Conservation (phyloP, 2,113 vertebrate genomes). For the Phycodurus eques region DNA sequence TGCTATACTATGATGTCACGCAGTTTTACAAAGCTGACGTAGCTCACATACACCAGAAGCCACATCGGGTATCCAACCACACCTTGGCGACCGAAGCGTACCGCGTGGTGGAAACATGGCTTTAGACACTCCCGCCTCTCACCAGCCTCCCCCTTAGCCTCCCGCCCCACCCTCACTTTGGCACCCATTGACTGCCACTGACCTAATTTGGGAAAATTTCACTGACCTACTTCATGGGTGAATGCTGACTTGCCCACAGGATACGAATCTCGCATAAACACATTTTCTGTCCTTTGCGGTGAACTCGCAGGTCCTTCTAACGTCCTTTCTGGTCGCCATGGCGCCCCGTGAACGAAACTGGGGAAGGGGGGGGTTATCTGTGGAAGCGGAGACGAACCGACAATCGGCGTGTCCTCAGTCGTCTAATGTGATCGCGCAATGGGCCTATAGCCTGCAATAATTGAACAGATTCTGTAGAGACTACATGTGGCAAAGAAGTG, state of each 20-base stretch:
- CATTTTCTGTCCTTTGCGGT: slow-evolving; percentile 22
- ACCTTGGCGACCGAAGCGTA: slow-evolving; percentile 21
- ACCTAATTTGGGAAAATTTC: slow-evolving; percentile 77
- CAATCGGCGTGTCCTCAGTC: slow-evolving; percentile 35
- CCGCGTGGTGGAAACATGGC: not conserved
- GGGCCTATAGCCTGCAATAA: slow-evolving; percentile 18
- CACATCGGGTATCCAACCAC: not conserved
- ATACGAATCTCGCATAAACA: slow-evolving; percentile 50
- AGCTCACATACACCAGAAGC: not conserved
- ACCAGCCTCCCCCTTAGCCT: not conserved
- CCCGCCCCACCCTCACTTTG: slow-evolving; percentile 28
- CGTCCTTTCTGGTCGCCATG: slow-evolving; percentile 29
- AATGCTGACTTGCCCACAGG: slow-evolving; percentile 65
- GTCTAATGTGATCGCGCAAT: slow-evolving; percentile 21
- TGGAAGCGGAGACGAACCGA: slow-evolving; percentile 31
- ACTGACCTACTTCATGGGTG: slow-evolving; percentile 76
- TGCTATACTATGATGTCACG: not conserved
- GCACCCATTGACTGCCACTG: slow-evolving; percentile 66
- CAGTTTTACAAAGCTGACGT: not conserved
- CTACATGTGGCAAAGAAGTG: slow-evolving; percentile 8
- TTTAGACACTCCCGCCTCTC: slow-evolving; percentile 4
- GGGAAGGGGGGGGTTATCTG: slow-evolving; percentile 25
- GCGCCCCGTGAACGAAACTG: slow-evolving; percentile 23
- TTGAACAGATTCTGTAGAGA: slow-evolving; percentile 18
- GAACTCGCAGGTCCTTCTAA: slow-evolving; percentile 31